Base-by-base conservation (phyloP, 2,888 invertebrate genomes). In the Agonum fuliginosum region DNA sequence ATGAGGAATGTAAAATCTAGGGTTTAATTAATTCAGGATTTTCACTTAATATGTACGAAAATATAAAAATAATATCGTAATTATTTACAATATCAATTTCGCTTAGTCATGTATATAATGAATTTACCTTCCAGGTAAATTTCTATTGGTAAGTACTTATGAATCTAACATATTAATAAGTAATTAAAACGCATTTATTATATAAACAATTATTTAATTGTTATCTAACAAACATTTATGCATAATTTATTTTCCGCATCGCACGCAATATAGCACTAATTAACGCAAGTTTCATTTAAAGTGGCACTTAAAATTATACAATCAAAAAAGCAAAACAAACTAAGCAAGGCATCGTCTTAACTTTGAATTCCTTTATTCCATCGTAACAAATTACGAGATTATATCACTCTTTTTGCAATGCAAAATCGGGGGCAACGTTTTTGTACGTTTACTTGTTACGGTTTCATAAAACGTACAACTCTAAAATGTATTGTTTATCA, bases 351-450 rank as follows among this genome's bases (percentile, higher is more conserved):
- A 24, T 24, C 27, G 22, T 67, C 65, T 10, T 65, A 17, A 14
- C 14, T n/a, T 2, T 12, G 14, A 41, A 41, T 41, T 41, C 41
- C 41, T 41, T 1, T 54, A 22, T n/a, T 12, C 12, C n/a, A n/a
- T 24, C 54, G 54, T 54, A 54, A 54, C 24, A 54, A n/a, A 19
- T 22, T 37, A 65, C n/a, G 5, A 17, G 30, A 65, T 65, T 67
- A 67, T 67, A 67, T 67, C 67, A 67, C 17, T 20, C 3, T 41
- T 67, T 67, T 67, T 67, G 67, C 67, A 67, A 37, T 10, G 41
- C 10, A 54, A 6, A 37, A 67, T 67, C 37, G 14, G 22, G 67
- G 41, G 17, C 67, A 67, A 12, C 20, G 12, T 24, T 54, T 54
- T 12, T 24, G n/a, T n/a, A 10, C 41, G 30, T 65, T 65, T 24